Percentiles rank a stretch among this genome's conserved stretches.
phyloP scores from a whole-genome alignment of 2,113 vertebrate genomes.

The Sylvilagus bachmani region DNA sequence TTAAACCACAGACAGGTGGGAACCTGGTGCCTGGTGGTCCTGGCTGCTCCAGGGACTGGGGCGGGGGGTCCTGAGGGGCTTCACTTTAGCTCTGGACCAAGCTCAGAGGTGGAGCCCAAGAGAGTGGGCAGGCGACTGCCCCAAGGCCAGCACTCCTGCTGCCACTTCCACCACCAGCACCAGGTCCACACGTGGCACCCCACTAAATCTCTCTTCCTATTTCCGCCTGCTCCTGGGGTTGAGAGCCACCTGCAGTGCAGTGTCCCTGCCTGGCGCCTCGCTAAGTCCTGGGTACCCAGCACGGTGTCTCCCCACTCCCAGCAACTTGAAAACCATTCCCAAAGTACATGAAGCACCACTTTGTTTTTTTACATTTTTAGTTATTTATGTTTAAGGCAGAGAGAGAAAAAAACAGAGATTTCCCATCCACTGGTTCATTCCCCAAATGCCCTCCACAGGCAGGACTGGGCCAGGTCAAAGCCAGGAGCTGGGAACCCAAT shows the following conservation, averaged over 20 bases:
- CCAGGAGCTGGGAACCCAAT: too few relatives aligned
- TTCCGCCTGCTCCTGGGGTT: conserved; percentile 87
- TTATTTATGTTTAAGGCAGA: too few relatives aligned
- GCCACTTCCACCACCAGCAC: not conserved
- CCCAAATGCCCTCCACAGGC: too few relatives aligned
- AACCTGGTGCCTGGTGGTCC: not conserved
- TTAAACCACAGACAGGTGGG: rapidly evolving
- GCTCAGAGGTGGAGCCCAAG: not conserved
- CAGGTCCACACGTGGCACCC: conserved; percentile 12
- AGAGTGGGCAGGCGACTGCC: not conserved
- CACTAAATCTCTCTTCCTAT: conserved; percentile 86
- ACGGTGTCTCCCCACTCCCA: conserved; percentile 57
- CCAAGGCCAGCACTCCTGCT: not conserved
- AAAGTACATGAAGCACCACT: conserved; percentile 56
- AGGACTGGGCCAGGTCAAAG: too few relatives aligned
- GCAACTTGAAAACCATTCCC: conserved; percentile 81
- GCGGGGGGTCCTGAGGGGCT: rapidly evolving
- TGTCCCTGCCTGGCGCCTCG: conserved; percentile 83
- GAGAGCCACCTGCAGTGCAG: conserved; percentile 83
- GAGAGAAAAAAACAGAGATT: too few relatives aligned
- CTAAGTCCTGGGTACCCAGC: conserved; percentile 84
- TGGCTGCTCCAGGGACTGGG: not conserved
- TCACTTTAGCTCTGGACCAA: not conserved
- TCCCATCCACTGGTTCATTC: too few relatives aligned
- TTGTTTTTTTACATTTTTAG: not conserved